Conservation (phyloP, 2,797 vertebrate species). For the Ctenochaetus hawaiiensis region DNA sequence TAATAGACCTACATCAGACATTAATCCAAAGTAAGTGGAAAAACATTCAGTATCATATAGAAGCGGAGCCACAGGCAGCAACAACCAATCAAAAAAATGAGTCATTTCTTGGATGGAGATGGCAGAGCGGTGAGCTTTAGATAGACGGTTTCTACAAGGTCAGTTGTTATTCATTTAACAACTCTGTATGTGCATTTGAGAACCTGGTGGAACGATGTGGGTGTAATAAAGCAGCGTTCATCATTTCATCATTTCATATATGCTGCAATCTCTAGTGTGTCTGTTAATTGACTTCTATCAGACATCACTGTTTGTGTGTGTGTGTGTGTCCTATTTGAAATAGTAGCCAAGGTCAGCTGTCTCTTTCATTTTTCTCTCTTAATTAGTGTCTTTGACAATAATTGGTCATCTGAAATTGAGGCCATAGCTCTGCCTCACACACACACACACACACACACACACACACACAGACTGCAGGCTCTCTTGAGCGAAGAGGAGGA, state of each 20-base stretch:
- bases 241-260: background rate
- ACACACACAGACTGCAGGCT: conserved; percentile 10
- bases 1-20: background rate
- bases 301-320: background rate
- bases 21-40: background rate
- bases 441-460: background rate
- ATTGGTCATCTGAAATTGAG: conserved; percentile 21
- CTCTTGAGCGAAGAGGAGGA: background rate
- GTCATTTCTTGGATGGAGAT: too few relatives aligned
- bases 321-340: background rate
- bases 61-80: too few relatives aligned
- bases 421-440: background rate
- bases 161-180: background rate
- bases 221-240: background rate
- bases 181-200: background rate
- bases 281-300: background rate
- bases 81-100: background rate
- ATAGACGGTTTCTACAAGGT: background rate
- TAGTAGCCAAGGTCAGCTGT: conserved; percentile 6
- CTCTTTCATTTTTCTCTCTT: conserved; percentile 1
- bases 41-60: background rate
- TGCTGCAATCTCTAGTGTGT: conserved; percentile 1
- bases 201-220: background rate
- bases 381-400: conserved; percentile 24
- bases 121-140: background rate